phyloP scores from a whole-genome alignment of 2,888 invertebrate species.

The Phasia obesa region DNA sequence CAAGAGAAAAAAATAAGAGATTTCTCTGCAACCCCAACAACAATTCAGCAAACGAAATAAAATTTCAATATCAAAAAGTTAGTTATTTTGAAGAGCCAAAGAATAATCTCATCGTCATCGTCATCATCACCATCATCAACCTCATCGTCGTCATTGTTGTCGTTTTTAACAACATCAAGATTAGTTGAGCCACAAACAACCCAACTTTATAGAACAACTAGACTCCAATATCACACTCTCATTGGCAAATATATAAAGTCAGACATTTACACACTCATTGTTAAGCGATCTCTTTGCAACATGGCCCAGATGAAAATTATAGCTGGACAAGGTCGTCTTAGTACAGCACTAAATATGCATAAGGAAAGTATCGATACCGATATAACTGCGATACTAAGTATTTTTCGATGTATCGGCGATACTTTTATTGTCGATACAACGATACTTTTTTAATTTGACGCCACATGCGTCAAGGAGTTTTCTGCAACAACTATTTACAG shows the following conservation, averaged over 20 bases:
- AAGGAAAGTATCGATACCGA: too few species aligned
- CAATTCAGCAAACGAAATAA: constrained; percentile 25
- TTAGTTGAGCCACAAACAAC: constrained; percentile 41
- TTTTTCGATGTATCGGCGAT: too few species aligned
- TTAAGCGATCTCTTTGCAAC: not conserved
- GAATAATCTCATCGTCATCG: constrained; percentile 57
- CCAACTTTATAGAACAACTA: constrained; percentile 47
- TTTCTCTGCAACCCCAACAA: constrained; percentile 27
- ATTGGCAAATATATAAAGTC: constrained; percentile 5
- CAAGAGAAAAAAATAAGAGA: constrained; percentile 22
- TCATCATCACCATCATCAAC: constrained; percentile 3
- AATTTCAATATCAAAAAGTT: constrained; percentile 63
- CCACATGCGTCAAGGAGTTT: too few species aligned
- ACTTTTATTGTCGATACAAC: too few species aligned
- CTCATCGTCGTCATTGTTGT: constrained; percentile 43
- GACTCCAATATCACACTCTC: constrained; percentile 40
- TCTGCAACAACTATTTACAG: too few species aligned
- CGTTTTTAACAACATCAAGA: constrained; percentile 66
- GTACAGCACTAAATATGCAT: not conserved
- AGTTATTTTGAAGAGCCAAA: constrained; percentile 10
- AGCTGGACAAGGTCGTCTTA: constrained; percentile 30
- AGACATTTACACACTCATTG: constrained; percentile 18
- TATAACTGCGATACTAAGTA: too few species aligned
- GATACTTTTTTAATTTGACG: too few species aligned
- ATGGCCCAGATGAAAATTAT: not conserved